Evolutionary conservation across 2,888 invertebrate species (phyloP).

Genomic region (Hypena proboscidalis): DNA sequence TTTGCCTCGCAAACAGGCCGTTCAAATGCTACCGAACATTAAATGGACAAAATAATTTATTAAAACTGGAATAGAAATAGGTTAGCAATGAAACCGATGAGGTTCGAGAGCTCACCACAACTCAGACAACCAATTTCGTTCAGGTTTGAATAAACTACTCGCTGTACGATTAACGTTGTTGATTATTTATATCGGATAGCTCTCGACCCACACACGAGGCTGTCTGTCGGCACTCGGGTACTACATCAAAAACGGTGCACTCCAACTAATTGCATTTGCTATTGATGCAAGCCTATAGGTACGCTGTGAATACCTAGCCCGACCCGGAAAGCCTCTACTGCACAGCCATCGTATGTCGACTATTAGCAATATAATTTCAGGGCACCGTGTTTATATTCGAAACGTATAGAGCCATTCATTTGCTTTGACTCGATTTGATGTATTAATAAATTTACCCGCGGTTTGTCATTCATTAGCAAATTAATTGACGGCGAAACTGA

Average conservation of each 20-base stretch:
- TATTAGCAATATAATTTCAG: conserved; percentile 53
- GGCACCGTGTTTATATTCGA: conserved; percentile 35
- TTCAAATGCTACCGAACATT: background rate
- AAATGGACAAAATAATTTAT: background rate
- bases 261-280: conserved; percentile 83
- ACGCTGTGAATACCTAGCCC: conserved; percentile 54
- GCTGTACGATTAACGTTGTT: conserved; percentile 56
- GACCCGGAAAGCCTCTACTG: conserved; percentile 7
- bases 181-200: conserved; percentile 68
- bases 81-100: conserved; percentile 1
- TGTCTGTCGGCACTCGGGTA: conserved; percentile 62
- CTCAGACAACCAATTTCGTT: conserved; percentile 40
- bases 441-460: conserved; percentile 20
- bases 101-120: background rate
- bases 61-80: background rate
- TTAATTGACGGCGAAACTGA: conserved; percentile 11
- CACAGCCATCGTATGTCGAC: conserved; percentile 37
- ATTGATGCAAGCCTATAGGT: conserved; percentile 70
- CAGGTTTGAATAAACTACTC: conserved; percentile 50
- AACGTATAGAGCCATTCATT: conserved; percentile 35
- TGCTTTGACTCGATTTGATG: conserved; percentile 35
- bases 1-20: too few relatives aligned
- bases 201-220: conserved; percentile 55
- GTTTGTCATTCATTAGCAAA: conserved; percentile 24
- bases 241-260: conserved; percentile 84